Evolutionary conservation across 1,140 invertebrate genomes (phyloP), one percentile per base, ranked within the genome.

Genomic region (Anoplophora glabripennis): DNA sequence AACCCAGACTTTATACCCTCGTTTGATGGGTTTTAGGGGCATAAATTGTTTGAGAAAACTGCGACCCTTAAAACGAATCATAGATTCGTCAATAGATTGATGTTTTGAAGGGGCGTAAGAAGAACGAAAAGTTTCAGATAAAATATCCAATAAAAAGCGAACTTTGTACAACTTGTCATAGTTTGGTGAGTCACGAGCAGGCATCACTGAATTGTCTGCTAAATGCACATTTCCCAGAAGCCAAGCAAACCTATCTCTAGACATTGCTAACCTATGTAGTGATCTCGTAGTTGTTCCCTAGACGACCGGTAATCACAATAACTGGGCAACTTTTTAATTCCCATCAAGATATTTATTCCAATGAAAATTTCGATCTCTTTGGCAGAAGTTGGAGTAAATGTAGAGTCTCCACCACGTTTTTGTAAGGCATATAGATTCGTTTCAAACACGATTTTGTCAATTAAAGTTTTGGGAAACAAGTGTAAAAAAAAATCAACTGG

Each of bases 1-100:
- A 44, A 17, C 40, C 42, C 53, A 54, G 12, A 35, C 33, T 14
- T 54, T 42, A 15, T 42, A 54, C 18, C 73, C 76, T 63, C 77
- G 64, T 69, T 80, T 79, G 59, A 75, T 76, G 21, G 75, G 76
- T 68, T 79, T 79, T 57, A 66, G 67, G 54, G 73, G 76, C 42
- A 74, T 70, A 64, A 76, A 80, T 62, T 78, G 76, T 65, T 75
- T 75, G 48, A 78, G 63, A n/a, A 58, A 60, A 60, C 61, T 70
- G 54, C 69, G 66, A 44, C 68, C 72, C 67, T 77, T 75, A 58
- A 72, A 74, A 53, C 65, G 66, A 48, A 77, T 65, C 68, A 75
- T 74, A 41, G 65, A 71, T 57, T 75, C 74, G 66, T 76, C 74
- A 48, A 74, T 47, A 8, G 38, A 54, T 14, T 15, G 7, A 21